Evolutionary conservation across 2,113 vertebrate genomes (phyloP), one percentile per base, ranked within the genome.

Genomic region (Lepus americanus): DNA sequence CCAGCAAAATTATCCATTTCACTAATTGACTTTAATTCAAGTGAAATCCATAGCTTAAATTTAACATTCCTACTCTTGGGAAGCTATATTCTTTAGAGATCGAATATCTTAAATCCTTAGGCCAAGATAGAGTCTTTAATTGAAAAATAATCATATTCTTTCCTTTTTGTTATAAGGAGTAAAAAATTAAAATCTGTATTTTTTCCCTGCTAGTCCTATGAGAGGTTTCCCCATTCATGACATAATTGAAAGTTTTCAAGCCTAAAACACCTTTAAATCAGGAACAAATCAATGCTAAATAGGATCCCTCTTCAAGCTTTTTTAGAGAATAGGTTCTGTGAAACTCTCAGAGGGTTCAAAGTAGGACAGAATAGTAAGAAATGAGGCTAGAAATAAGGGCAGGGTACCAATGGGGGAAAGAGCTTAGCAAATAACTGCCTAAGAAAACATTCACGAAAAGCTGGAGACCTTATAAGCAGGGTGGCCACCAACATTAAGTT

Each of bases 131-230:
- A 92, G 61, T 33, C 76, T 95, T 96, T 97, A 97, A 97, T 97
- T 97, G 96, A 97, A 97, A 97, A 97, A 96, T 96, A 97, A 94
- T 97, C 89, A 84, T 97, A 95, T 93, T 96, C 95, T 96, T 94
- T 93, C 87, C 91, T 94, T 92, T 90, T 96, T 94, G 33, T 96
- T 96, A 97, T 94, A 96, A 94, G 73, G 63, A 63, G 44, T 89
- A 96, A 97, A 96, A 96, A 97, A 93, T 95, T 96, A 70, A 97
- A 96, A 95, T 95, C 84, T 64, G 78, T 95, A 7, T 92, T 97
- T 97, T 96, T 95, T 94, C 4, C 70, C 59, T 94, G 91, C 61
- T 74, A 84, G 39, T 98, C 96, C 97, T 97, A 95, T 89, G 96
- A 97, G 97, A 96, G 96, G 77, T 87, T 96, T 97, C 80, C 79